Conservation (phyloP, 2,888 invertebrate species). For the Helicoverpa assulta region DNA sequence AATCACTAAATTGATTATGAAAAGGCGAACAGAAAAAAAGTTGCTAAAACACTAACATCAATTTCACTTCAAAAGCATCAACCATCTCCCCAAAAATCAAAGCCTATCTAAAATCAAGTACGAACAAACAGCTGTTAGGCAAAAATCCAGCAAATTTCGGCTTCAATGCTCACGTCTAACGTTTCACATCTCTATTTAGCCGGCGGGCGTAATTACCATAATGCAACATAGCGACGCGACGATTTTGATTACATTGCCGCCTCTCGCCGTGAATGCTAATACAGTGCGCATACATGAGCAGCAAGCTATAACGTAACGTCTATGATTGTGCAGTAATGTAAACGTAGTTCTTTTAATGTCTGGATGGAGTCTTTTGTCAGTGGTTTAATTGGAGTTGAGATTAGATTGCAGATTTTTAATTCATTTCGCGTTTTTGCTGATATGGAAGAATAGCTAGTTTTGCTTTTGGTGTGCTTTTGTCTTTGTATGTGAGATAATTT, state of each 20-base stretch:
- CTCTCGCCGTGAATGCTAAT: conserved; percentile 78
- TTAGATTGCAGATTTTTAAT: conserved; percentile 2
- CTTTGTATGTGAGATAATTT: background rate
- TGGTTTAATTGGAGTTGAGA: conserved; percentile 26
- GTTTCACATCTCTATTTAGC: conserved; percentile 76
- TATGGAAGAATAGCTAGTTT: background rate
- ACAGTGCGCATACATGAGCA: conserved; percentile 68
- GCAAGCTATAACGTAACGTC: conserved; percentile 69
- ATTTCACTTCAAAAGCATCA: conserved; percentile 2
- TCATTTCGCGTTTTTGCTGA: background rate
- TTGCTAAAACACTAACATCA: background rate
- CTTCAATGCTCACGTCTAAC: conserved; percentile 71
- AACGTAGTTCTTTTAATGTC: conserved; percentile 54
- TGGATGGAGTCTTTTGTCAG: conserved; percentile 34
- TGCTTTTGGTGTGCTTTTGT: background rate
- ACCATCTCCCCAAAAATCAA: conserved; percentile 11
- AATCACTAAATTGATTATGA: background rate
- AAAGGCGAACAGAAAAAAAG: background rate
- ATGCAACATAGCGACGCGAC: conserved; percentile 81
- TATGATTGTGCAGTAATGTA: conserved; percentile 64
- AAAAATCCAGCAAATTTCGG: conserved; percentile 63
- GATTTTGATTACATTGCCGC: conserved; percentile 82
- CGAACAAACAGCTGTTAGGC: conserved; percentile 30
- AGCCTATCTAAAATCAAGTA: conserved; percentile 18
- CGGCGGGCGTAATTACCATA: conserved; percentile 78